phyloP scores from a whole-genome alignment of 2,888 invertebrate genomes.

The Ennomos fuscantarius region DNA sequence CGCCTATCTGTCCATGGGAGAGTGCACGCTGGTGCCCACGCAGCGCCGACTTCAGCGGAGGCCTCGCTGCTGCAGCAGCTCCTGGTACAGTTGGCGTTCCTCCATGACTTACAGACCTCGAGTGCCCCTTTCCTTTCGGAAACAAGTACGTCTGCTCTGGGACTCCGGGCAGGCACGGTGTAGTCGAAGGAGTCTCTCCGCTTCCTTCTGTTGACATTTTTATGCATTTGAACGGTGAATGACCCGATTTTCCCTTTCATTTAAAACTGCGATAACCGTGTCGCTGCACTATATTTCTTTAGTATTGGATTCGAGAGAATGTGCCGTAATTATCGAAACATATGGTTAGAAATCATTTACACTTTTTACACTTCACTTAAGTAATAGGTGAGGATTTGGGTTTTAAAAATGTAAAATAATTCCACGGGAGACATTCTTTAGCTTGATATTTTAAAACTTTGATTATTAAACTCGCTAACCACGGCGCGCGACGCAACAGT shows the following conservation, averaged over 20 bases:
- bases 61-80: slow-evolving; percentile 82
- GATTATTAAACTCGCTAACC: slow-evolving; percentile 48
- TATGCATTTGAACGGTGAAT: slow-evolving; percentile 84
- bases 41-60: slow-evolving; percentile 90
- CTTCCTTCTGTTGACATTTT: slow-evolving; percentile 89
- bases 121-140: slow-evolving; percentile 87
- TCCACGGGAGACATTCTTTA: slow-evolving; percentile 34
- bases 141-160: slow-evolving; percentile 83
- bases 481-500: slow-evolving; percentile 56
- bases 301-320: slow-evolving; percentile 50
- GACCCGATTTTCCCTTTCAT: slow-evolving; percentile 73
- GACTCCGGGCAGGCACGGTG: slow-evolving; percentile 79
- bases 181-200: slow-evolving; percentile 83
- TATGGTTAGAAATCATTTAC: slow-evolving; percentile 80
- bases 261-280: slow-evolving; percentile 65
- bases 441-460: slow-evolving; percentile 45
- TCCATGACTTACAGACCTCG: slow-evolving; percentile 94
- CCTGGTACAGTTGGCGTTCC: slow-evolving; percentile 84
- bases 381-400: slow-evolving; percentile 53
- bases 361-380: slow-evolving; percentile 72
- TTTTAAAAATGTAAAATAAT: slow-evolving; percentile 47
- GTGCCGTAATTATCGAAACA: slow-evolving; percentile 68
- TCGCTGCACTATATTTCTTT: slow-evolving; percentile 54
- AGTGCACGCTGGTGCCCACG: slow-evolving; percentile 93
- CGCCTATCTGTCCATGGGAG: slow-evolving; percentile 94